Conservation (phyloP, 2,888 invertebrate species). For the Acronicta psi region DNA sequence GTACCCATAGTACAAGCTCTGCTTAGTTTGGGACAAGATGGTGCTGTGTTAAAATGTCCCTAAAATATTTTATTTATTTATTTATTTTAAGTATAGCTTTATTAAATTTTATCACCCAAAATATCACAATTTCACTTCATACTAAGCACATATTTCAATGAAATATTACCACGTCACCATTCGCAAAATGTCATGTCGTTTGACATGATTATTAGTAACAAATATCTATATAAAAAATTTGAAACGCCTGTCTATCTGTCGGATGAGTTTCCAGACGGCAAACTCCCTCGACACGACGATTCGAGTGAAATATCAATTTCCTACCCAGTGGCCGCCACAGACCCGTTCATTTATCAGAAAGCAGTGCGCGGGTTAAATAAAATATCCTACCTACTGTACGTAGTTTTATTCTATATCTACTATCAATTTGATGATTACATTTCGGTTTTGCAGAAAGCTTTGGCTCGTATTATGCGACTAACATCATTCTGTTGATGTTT, state of each 20-base stretch:
- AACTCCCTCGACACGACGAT: constrained; percentile 61
- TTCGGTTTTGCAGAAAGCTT: constrained; percentile 13
- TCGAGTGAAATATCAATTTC: constrained; percentile 83
- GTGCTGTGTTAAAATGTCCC: too few relatives aligned
- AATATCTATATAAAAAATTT: constrained; percentile 51
- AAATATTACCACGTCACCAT: too few relatives aligned
- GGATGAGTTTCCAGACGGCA: constrained; percentile 53
- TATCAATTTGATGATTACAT: constrained; percentile 45
- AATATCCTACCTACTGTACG: constrained; percentile 52
- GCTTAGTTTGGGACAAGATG: too few relatives aligned
- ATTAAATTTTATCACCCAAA: too few relatives aligned
- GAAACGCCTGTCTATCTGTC: constrained; percentile 52
- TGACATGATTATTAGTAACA: constrained; percentile 23
- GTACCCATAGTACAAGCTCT: too few relatives aligned
- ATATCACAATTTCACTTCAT: too few relatives aligned
- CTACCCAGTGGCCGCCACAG: constrained; percentile 70
- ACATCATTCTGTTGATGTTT: neutral
- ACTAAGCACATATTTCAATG: neutral
- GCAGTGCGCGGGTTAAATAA: constrained; percentile 66
- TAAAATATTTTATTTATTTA: too few relatives aligned
- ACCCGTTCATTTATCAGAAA: constrained; percentile 75
- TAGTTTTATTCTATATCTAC: constrained; percentile 25
- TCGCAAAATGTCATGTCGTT: constrained; percentile 5
- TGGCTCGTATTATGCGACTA: neutral
- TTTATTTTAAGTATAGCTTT: too few relatives aligned